These are phyloP conservation scores for Pyrocoelia pectoralis DNA, from an alignment of 2,888 invertebrate genomes.

Conservation along the genomic window DNA sequence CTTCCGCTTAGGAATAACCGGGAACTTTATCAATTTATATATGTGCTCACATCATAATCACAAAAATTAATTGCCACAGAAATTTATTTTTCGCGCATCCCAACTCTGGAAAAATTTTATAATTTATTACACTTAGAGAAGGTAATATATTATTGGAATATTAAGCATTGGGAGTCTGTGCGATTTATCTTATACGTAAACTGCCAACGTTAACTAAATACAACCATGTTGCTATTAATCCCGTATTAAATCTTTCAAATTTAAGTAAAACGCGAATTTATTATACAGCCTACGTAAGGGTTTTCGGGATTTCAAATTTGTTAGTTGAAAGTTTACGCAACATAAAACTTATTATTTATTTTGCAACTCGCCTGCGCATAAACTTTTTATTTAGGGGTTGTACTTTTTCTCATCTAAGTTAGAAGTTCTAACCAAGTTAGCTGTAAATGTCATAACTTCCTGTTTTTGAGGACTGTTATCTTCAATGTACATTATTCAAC, in stretches of 20 bases:
- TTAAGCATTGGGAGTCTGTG: slow-evolving; percentile 6
- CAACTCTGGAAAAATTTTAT: no score
- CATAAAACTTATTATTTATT: slow-evolving; percentile 37
- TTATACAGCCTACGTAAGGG: slow-evolving; percentile 8
- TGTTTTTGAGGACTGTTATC: slow-evolving; percentile 38
- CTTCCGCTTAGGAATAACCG: no score
- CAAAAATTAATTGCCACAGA: background rate
- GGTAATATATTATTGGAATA: slow-evolving; percentile 10
- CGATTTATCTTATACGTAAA: slow-evolving; percentile 16
- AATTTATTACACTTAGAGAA: background rate
- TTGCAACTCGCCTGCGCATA: slow-evolving; percentile 28
- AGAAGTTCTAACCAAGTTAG: slow-evolving; percentile 37
- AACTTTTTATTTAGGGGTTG: slow-evolving; percentile 34
- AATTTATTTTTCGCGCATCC: background rate
- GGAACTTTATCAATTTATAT: no score
- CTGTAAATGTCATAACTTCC: slow-evolving; percentile 38
- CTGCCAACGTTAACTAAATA: slow-evolving; percentile 21
- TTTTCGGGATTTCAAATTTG: slow-evolving; percentile 24
- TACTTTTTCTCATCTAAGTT: slow-evolving; percentile 37
- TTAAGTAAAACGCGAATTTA: slow-evolving; percentile 27
- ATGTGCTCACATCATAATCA: no score
- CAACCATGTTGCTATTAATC: slow-evolving; percentile 14
- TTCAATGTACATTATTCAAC: slow-evolving; percentile 36
- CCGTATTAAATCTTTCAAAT: slow-evolving; percentile 31
- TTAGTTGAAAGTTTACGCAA: slow-evolving; percentile 32